These are phyloP conservation scores for Erpornis zantholeuca DNA, from an alignment of 2,113 vertebrate species.

Conservation along the genomic window DNA sequence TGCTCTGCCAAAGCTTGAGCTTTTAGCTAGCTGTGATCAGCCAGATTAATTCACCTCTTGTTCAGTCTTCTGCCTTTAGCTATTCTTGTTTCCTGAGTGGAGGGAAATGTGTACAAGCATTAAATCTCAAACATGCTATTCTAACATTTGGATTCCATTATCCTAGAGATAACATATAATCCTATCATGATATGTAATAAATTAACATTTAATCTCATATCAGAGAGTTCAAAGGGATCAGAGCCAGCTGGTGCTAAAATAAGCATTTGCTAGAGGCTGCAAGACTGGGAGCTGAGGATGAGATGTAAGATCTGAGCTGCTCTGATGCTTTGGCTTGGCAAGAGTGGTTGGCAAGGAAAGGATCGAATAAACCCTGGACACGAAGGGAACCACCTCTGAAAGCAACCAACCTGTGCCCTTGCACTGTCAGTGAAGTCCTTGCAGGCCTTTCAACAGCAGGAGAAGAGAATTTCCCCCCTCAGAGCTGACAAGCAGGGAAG, in stretches of 20 bases:
- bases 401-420: neutral
- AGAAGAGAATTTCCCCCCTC: neutral
- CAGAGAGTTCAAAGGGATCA: conserved; percentile 44
- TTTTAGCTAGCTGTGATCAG: neutral
- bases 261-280: conserved; percentile 32
- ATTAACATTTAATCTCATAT: conserved; percentile 57
- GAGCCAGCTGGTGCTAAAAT: conserved; percentile 53
- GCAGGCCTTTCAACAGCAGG: neutral
- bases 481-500: neutral
- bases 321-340: neutral
- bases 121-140: conserved; percentile 44
- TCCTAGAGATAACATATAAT: conserved; percentile 51
- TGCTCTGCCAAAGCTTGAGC: neutral
- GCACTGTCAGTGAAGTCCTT: neutral
- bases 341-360: neutral
- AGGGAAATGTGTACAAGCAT: conserved; percentile 23
- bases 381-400: neutral
- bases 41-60: conserved; percentile 25
- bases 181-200: conserved; percentile 39
- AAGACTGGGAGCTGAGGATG: neutral
- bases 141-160: conserved; percentile 49
- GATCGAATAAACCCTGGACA: neutral
- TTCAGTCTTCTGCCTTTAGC: neutral
- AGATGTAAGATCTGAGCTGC: neutral
- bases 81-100: neutral